Base-by-base conservation (phyloP, 2,797 vertebrate species). In the Brachyrhaphis roseni region DNA sequence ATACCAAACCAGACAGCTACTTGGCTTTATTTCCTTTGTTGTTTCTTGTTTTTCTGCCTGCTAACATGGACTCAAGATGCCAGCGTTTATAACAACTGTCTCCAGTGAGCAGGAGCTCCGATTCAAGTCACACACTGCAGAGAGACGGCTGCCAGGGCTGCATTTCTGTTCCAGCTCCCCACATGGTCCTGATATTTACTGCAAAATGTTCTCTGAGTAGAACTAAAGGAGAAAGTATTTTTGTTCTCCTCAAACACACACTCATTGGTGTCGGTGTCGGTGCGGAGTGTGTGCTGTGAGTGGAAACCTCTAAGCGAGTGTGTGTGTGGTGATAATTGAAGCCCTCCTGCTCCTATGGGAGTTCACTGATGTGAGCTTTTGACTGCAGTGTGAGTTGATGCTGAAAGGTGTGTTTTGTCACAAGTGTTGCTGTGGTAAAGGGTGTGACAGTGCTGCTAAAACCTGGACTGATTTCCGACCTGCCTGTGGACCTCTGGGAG, bases 321-420 rank as follows among this genome's bases (percentile, higher is more conserved):
- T 68, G 70, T 84, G 76, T 83, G 88, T 75, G 84, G 82, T 90
- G 90, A 92, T 94, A 92, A 91, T 90, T 91, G 92, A 92, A 92
- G 92, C 89, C 82, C 79, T 72, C 84, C 77, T 1, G 77, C 80
- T 86, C 89, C 87, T 46, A 39, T 72, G 91, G 90, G 90, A 88
- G 74, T 5, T 62, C 0, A 20, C 80, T 85, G 90, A 83, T 75
- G 88, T 75, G 81, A 80, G 86, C 81, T 47, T 83, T 55, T 74
- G 78, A 80, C 84, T 89, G 90, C 89, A 18, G 72, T 91, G 90
- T 79, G 97, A 96, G 97, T 97, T 96, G 95, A 94, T 95, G 95
- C 95, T 96, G 96, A 96, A 97, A 97, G 97, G 97, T 98, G 96
- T 97, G 96, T 96, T 96, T 97, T 97, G 96, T 97, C 96, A 93